Percentiles rank a stretch among this genome's conserved stretches.
phyloP scores from a whole-genome alignment of 64 coral and sea anemone genomes.

The Exaiptasia diaphana region DNA sequence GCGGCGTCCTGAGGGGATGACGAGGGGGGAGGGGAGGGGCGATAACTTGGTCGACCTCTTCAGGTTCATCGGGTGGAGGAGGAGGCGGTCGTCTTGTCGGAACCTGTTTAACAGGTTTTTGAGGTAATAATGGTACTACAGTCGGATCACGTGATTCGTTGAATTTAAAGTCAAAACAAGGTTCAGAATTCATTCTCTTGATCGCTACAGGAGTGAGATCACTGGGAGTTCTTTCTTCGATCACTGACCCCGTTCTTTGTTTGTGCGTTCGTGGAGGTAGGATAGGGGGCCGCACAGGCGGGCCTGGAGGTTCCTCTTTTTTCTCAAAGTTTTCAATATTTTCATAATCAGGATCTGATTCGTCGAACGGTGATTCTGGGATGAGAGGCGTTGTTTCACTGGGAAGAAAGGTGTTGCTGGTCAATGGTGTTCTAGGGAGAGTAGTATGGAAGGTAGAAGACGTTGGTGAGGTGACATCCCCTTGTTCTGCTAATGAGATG shows the following conservation, averaged over 20 bases:
- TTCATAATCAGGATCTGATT: conserved; percentile 72
- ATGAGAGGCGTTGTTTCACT: conserved; percentile 32
- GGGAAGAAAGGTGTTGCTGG: conserved; percentile 34
- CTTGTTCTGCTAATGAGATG: conserved; percentile 17
- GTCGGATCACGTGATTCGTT: not conserved
- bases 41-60: not conserved
- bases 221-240: conserved; percentile 35
- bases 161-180: not conserved
- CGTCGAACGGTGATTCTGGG: conserved; percentile 50
- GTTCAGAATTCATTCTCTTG: conserved; percentile 34
- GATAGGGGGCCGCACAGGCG: conserved; percentile 42
- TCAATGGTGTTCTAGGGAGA: conserved; percentile 51
- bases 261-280: conserved; percentile 51
- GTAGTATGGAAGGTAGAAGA: conserved; percentile 37
- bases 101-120: conserved; percentile 33
- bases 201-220: conserved; percentile 12
- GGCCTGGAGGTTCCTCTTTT: conserved; percentile 35
- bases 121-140: not conserved
- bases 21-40: conserved; percentile 79
- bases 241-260: conserved; percentile 52
- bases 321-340: conserved; percentile 87
- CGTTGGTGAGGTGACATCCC: not conserved
- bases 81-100: conserved; percentile 8
- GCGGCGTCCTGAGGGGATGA: conserved; percentile 5
- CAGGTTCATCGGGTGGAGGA: conserved; percentile 6